Evolutionary conservation across 2,888 invertebrate genomes (phyloP).

Genomic region (Eilema sororculum): DNA sequence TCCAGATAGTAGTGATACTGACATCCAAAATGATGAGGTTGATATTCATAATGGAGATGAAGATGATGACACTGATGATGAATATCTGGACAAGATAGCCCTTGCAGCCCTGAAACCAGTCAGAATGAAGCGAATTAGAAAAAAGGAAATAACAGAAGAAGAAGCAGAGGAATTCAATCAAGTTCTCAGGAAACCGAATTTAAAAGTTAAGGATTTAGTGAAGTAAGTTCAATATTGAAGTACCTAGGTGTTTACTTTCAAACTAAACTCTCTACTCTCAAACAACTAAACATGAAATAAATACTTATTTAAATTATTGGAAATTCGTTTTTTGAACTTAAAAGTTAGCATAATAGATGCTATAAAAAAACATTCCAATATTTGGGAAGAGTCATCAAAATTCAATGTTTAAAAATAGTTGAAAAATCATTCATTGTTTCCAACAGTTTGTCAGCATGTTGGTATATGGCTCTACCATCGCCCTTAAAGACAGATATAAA

Average conservation of each 20-base stretch:
- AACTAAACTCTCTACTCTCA: too few relatives aligned
- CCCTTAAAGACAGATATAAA: too few relatives aligned
- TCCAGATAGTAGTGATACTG: slow-evolving; percentile 40
- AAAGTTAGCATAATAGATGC: too few relatives aligned
- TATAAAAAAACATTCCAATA: too few relatives aligned
- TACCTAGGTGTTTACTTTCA: background rate
- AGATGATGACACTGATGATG: slow-evolving; percentile 61
- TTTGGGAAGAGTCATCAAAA: too few relatives aligned
- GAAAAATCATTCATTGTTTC: too few relatives aligned
- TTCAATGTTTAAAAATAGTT: too few relatives aligned
- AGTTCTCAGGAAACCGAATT: slow-evolving; percentile 66
- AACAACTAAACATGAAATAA: too few relatives aligned
- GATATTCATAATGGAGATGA: slow-evolving; percentile 41
- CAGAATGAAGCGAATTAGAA: slow-evolving; percentile 65
- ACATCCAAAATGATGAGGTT: slow-evolving; percentile 36
- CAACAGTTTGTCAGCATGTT: too few relatives aligned
- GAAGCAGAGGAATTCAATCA: slow-evolving; percentile 67
- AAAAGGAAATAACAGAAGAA: slow-evolving; percentile 59
- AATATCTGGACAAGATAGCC: slow-evolving; percentile 68
- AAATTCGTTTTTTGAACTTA: too few relatives aligned
- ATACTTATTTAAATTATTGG: too few relatives aligned
- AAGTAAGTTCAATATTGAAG: slow-evolving; percentile 49
- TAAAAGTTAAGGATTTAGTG: slow-evolving; percentile 77
- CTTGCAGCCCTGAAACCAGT: slow-evolving; percentile 71
- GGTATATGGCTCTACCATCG: too few relatives aligned